Conservation (phyloP, 2,797 vertebrate genomes). For the Iguana delicatissima region DNA sequence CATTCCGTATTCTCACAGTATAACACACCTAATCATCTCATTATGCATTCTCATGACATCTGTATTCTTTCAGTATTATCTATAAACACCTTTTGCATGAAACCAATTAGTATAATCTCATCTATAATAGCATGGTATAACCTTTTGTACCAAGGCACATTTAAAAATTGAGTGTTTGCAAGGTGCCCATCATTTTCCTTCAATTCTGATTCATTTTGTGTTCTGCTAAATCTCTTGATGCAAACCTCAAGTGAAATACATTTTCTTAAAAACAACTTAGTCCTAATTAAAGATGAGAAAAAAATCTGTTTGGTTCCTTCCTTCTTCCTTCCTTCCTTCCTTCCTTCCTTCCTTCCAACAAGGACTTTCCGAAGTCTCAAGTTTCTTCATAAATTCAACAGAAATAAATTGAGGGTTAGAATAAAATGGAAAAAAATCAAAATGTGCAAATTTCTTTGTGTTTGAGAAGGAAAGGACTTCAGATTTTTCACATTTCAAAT, state of each 20-base stretch:
- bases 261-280: not conserved
- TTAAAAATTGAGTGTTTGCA: conserved; percentile 30
- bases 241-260: not conserved
- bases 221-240: conserved; percentile 21
- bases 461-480: no score
- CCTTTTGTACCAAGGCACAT: conserved; percentile 32
- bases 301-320: not conserved
- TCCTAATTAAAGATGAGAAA: not conserved
- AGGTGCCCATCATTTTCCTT: conserved; percentile 6
- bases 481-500: no score
- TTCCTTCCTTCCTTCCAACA: not conserved
- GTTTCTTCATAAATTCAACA: not conserved
- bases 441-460: no score
- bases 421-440: no score
- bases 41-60: conserved; percentile 34
- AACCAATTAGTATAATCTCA: conserved; percentile 43
- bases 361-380: not conserved
- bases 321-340: no score
- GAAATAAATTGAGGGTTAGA: not conserved
- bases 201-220: conserved; percentile 8
- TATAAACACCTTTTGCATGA: conserved; percentile 42
- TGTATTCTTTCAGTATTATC: conserved; percentile 32
- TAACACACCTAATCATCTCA: conserved; percentile 29
- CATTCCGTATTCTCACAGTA: conserved; percentile 38
- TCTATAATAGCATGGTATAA: conserved; percentile 31